Conservation (phyloP, 1,140 invertebrate species). For the Sitodiplosis mosellana region DNA sequence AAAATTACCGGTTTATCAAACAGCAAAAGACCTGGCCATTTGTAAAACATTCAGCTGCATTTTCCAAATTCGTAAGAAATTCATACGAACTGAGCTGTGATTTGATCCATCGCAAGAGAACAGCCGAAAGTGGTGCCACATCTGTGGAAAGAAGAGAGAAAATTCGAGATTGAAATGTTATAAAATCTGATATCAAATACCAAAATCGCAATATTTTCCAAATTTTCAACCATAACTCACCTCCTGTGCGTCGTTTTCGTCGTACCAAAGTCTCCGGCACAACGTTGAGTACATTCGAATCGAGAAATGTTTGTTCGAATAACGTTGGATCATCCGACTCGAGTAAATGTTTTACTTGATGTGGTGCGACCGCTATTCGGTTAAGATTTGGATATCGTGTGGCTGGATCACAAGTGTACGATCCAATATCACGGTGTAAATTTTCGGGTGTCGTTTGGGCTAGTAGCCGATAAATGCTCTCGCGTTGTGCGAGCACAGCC, state of each 20-base stretch:
- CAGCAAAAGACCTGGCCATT: constrained; percentile 21
- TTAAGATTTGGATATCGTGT: constrained; percentile 55
- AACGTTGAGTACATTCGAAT: constrained; percentile 16
- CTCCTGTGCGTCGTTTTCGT: constrained; percentile 20
- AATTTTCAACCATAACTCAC: constrained; percentile 4
- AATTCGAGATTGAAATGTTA: neutral
- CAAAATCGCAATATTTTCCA: neutral
- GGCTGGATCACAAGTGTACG: constrained; percentile 79
- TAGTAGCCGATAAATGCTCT: constrained; percentile 74
- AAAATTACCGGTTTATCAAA: constrained; percentile 21
- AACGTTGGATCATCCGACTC: constrained; percentile 41
- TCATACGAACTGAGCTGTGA: constrained; percentile 15
- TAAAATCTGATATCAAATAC: neutral
- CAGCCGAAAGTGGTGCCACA: constrained; percentile 13
- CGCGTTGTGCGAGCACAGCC: constrained; percentile 80
- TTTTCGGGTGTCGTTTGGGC: constrained; percentile 95
- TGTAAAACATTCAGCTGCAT: constrained; percentile 22
- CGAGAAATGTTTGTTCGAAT: constrained; percentile 33
- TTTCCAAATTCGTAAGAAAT: constrained; percentile 16
- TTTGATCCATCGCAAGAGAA: constrained; percentile 19
- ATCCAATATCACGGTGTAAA: constrained; percentile 68
- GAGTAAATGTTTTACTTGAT: constrained; percentile 39
- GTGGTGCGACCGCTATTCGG: constrained; percentile 29
- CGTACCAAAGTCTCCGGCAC: constrained; percentile 16
- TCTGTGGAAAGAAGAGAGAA: constrained; percentile 7